Base-by-base conservation (phyloP, 2,888 invertebrate genomes). In the Tiliacea citrago region DNA sequence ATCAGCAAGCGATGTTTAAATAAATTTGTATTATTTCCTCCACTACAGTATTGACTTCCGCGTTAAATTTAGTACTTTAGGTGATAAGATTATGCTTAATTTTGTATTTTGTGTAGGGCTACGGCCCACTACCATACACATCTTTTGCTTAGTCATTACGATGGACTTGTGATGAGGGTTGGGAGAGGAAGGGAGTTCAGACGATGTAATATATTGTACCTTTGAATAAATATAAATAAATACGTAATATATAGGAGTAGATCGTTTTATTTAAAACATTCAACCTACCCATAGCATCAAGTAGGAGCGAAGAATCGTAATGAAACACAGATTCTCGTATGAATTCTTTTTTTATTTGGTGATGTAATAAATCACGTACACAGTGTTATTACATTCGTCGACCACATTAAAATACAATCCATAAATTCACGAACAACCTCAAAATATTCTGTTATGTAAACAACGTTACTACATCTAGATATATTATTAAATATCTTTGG, bases 151-250 rank as follows among this genome's bases (percentile, higher is more conserved):
- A 95, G 95, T 95, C 95, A 94, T 93, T 93, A 93, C 91, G 90
- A 92, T 91, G 93, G 93, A 94, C 92, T 91, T 92, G 95, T 94
- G 93, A 94, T 93, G 93, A 92, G 93, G 91, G 93, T 92, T 93
- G 95, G 91, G 92, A 93, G 92, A 93, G 91, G 92, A 93, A 90
- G 90, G 92, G 89, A 92, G 94, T 94, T 93, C 92, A 91, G 94
- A 95, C 94, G 95, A 93, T 96, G 96, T 96, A 96, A 96, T 95
- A 96, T 96, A 96, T 96, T 96, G 96, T 96, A 96, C 95, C 96
- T 96, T 96, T 95, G 93, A 95, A 94, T 94, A 92, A 90, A 93
- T 96, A 96, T 96, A 95, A 96, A 96, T 95, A 96, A 96, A 96
- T 95, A 96, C 95, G 94, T 96, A 96, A 96, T 96, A 96, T 96